These are phyloP conservation scores for Dasypogon diadema DNA, from an alignment of 2,888 invertebrate genomes.

Conservation along the genomic window DNA sequence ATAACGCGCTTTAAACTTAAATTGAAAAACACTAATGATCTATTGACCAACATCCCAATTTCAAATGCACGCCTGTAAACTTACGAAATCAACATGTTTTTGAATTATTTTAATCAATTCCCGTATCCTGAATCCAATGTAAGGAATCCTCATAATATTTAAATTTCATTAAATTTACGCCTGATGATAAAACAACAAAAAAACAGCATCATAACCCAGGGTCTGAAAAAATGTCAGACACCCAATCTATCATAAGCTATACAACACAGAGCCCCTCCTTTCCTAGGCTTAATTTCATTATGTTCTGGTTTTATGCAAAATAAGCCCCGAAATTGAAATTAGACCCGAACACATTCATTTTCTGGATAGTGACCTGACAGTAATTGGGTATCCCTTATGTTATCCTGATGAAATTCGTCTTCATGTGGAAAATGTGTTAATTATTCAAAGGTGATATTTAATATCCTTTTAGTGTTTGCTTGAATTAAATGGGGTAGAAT, in stretches of 20 bases:
- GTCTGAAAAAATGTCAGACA: neutral
- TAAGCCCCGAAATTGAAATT: conserved; percentile 40
- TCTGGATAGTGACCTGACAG: conserved; percentile 42
- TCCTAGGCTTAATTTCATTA: conserved; percentile 28
- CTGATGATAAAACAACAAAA: too few relatives aligned
- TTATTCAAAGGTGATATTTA: conserved; percentile 48
- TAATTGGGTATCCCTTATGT: conserved; percentile 41
- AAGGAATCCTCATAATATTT: too few relatives aligned
- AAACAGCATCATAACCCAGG: too few relatives aligned
- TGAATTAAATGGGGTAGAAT: neutral
- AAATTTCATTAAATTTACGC: too few relatives aligned
- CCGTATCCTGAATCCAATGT: too few relatives aligned
- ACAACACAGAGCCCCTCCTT: neutral
- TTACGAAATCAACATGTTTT: too few relatives aligned
- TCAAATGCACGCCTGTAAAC: too few relatives aligned
- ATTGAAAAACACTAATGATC: too few relatives aligned
- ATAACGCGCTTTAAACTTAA: too few relatives aligned
- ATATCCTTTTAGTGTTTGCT: neutral
- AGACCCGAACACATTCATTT: conserved; percentile 42
- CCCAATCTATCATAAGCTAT: neutral
- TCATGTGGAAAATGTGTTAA: conserved; percentile 49
- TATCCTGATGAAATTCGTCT: conserved; percentile 24
- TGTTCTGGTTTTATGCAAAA: conserved; percentile 25
- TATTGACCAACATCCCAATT: too few relatives aligned
- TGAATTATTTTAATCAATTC: too few relatives aligned